phyloP scores from a whole-genome alignment of 2,113 vertebrate species.

The Oriolus oriolus region DNA sequence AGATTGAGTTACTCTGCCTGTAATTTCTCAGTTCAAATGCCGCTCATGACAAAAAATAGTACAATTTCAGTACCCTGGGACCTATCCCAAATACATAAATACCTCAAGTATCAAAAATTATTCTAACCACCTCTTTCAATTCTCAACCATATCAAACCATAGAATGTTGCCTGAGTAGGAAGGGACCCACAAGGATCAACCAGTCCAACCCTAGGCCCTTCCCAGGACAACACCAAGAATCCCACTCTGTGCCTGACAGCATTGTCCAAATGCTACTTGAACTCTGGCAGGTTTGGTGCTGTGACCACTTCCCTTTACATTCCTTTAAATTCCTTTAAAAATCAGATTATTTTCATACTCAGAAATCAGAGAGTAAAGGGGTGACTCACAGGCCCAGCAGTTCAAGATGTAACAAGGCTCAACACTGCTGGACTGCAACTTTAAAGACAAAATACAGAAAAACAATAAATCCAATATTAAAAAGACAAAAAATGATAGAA shows the following conservation, averaged over 20 bases:
- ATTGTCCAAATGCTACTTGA: neutral
- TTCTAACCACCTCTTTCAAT: neutral
- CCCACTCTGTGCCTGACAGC: neutral
- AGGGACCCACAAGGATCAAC: neutral
- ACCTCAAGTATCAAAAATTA: neutral
- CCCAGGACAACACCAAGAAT: neutral
- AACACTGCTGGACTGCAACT: neutral
- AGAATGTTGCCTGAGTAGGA: neutral
- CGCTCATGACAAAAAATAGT: neutral
- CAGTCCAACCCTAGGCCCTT: neutral
- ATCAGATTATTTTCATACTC: neutral
- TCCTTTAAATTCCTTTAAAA: neutral
- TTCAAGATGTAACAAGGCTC: too few relatives aligned
- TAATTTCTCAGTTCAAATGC: neutral
- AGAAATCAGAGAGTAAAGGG: neutral
- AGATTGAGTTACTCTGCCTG: neutral
- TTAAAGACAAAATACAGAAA: neutral
- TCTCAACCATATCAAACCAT: neutral
- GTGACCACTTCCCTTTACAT: neutral
- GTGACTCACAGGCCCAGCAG: neutral
- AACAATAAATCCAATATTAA: neutral
- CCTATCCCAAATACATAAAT: neutral
- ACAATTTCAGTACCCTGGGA: neutral
- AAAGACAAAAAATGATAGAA: neutral
- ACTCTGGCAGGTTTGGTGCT: neutral